Conservation (phyloP, 2,113 vertebrate species). For the Motacilla alba region DNA sequence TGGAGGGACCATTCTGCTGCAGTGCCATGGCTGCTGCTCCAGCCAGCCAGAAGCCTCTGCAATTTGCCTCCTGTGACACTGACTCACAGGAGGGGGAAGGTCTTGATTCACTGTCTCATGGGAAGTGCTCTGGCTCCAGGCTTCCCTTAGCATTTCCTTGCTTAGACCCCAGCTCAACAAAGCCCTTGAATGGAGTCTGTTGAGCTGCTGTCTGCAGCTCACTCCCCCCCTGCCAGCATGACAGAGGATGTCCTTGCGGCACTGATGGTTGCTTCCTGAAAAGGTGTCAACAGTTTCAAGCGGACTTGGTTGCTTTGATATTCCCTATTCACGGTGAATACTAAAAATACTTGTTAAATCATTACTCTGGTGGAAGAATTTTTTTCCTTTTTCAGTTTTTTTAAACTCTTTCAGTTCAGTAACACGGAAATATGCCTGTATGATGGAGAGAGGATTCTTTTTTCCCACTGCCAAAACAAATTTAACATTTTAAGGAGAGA, state of each 20-base stretch:
- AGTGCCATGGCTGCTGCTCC: neutral
- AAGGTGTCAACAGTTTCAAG: neutral
- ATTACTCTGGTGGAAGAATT: neutral
- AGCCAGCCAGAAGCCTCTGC: neutral
- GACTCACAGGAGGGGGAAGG: constrained; percentile 29
- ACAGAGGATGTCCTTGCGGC: neutral
- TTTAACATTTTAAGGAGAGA: neutral
- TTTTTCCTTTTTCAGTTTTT: neutral
- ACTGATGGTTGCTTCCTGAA: neutral
- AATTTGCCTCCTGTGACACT: constrained; percentile 21
- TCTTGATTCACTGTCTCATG: constrained; percentile 28
- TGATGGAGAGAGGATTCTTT: neutral
- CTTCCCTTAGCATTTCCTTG: neutral
- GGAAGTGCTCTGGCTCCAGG: constrained; percentile 32
- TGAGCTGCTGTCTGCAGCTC: neutral
- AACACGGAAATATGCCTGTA: neutral
- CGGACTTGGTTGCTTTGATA: neutral
- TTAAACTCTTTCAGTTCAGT: neutral
- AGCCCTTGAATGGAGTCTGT: neutral
- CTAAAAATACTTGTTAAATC: neutral
- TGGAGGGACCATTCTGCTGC: neutral
- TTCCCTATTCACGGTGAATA: neutral
- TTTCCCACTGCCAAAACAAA: neutral
- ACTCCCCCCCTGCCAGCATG: neutral
- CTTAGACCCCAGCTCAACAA: neutral